phyloP scores from a whole-genome alignment of 2,113 vertebrate species.

The Uropsilus gracilis region DNA sequence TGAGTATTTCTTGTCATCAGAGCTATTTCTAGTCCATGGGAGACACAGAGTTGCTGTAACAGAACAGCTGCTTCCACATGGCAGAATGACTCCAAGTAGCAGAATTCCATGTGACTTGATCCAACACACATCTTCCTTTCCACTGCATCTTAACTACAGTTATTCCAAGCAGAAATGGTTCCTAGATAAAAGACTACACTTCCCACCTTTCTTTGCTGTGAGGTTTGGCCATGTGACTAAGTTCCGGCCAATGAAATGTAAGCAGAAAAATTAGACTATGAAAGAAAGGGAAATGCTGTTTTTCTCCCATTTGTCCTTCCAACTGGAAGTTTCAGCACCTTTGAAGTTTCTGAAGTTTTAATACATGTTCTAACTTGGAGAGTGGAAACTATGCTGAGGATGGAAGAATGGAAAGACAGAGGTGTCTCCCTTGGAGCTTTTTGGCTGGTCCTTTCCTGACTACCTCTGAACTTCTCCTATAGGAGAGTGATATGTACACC shows the following conservation, averaged over 20 bases:
- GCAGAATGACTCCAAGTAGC: not conserved
- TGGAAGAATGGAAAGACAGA: not conserved
- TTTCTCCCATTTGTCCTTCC: not conserved
- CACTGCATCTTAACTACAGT: not conserved
- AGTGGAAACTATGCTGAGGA: not conserved
- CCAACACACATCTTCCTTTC: not conserved
- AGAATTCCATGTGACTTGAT: not conserved
- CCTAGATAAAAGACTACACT: conserved; percentile 36
- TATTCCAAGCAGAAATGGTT: not conserved
- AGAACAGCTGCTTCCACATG: not conserved
- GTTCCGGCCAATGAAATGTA: conserved; percentile 2
- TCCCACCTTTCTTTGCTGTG: conserved; percentile 38
- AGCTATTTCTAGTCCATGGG: not conserved
- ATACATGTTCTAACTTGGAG: not conserved
- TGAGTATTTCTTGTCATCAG: conserved; percentile 14
- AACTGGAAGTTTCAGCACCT: too few relatives aligned
- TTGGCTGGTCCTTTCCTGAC: not conserved
- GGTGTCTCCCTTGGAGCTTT: not conserved
- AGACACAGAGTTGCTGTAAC: not conserved
- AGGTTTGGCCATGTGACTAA: not conserved
- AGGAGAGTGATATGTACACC: not conserved
- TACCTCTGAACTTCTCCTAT: not conserved
- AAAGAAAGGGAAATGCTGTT: not conserved
- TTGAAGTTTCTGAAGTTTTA: not conserved
- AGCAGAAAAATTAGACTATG: not conserved